These are phyloP conservation scores for Julus scandinavius DNA, from an alignment of 2,888 invertebrate genomes.

Conservation along the genomic window DNA sequence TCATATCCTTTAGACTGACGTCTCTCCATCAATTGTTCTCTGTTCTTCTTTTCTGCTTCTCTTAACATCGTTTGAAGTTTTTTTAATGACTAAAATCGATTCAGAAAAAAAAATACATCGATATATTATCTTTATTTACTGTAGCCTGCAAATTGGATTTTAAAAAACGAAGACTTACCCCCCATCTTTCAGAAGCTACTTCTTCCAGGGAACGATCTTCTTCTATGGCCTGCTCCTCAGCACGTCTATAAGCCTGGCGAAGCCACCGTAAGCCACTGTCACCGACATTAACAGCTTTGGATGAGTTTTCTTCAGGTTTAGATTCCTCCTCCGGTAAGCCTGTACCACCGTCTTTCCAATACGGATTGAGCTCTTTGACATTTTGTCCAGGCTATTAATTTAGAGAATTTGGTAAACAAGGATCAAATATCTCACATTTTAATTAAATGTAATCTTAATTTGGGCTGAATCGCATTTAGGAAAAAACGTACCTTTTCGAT, in stretches of 20 bases:
- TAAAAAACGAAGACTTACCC: conserved; percentile 65
- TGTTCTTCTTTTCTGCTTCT: conserved; percentile 27
- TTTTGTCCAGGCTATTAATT: conserved; percentile 74
- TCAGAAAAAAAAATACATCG: background rate
- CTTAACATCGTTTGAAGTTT: conserved; percentile 44
- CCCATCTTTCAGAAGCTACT: conserved; percentile 72
- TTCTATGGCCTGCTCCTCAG: conserved; percentile 70
- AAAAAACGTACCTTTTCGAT: conserved; percentile 53
- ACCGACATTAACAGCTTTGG: conserved; percentile 66
- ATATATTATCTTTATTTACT: background rate
- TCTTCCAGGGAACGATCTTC: conserved; percentile 70
- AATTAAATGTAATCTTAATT: too few species aligned
- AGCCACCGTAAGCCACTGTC: conserved; percentile 70
- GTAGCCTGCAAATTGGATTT: background rate
- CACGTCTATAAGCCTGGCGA: conserved; percentile 69
- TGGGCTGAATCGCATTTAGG: background rate
- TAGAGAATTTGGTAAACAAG: background rate
- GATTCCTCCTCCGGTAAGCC: conserved; percentile 75
- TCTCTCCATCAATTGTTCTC: background rate
- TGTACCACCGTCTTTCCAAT: conserved; percentile 89
- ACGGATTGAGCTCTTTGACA: conserved; percentile 85
- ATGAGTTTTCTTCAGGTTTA: conserved; percentile 47
- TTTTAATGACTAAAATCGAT: conserved; percentile 15
- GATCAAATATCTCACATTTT: background rate
- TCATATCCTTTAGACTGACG: background rate